These are phyloP conservation scores for Acipenser transmontanus DNA, from an alignment of 2,797 vertebrate species.

Conservation along the genomic window DNA sequence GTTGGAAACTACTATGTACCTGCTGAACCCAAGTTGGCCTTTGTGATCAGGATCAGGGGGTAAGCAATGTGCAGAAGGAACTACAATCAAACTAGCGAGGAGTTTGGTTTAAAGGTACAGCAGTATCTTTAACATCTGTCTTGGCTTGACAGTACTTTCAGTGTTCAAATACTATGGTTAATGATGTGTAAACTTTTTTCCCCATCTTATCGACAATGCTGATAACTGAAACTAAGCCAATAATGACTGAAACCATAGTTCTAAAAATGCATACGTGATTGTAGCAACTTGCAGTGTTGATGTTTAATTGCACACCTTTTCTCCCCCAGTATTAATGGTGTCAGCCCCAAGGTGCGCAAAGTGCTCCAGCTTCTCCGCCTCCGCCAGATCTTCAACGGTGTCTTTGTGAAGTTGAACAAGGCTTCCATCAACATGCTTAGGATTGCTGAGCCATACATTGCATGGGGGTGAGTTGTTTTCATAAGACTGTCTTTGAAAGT, in stretches of 20 bases:
- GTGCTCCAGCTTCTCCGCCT: slow-evolving; percentile 92
- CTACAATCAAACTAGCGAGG: too few relatives aligned
- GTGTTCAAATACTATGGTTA: slow-evolving; percentile 42
- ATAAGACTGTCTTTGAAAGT: too few relatives aligned
- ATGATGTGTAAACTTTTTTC: slow-evolving; percentile 67
- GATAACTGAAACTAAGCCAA: slow-evolving; percentile 46
- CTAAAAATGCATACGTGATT: too few relatives aligned
- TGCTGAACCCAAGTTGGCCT: slow-evolving; percentile 89
- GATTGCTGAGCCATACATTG: slow-evolving; percentile 93
- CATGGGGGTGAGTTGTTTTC: slow-evolving; percentile 79
- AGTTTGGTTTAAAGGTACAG: too few relatives aligned
- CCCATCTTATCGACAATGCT: slow-evolving; percentile 65
- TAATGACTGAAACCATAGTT: slow-evolving; percentile 54
- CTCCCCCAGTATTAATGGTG: slow-evolving; percentile 81
- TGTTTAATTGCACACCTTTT: neutral
- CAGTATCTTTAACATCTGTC: too few relatives aligned
- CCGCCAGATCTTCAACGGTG: slow-evolving; percentile 95
- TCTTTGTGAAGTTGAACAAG: slow-evolving; percentile 95
- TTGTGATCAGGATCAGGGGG: slow-evolving; percentile 93
- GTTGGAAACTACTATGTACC: slow-evolving; percentile 94
- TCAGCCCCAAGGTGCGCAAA: slow-evolving; percentile 94
- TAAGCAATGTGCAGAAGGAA: slow-evolving; percentile 39
- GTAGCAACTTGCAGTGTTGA: too few relatives aligned
- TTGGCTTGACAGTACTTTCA: too few relatives aligned
- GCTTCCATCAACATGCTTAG: slow-evolving; percentile 95